Base-by-base conservation (phyloP, 2,113 vertebrate species). In the Thunnus thynnus region DNA sequence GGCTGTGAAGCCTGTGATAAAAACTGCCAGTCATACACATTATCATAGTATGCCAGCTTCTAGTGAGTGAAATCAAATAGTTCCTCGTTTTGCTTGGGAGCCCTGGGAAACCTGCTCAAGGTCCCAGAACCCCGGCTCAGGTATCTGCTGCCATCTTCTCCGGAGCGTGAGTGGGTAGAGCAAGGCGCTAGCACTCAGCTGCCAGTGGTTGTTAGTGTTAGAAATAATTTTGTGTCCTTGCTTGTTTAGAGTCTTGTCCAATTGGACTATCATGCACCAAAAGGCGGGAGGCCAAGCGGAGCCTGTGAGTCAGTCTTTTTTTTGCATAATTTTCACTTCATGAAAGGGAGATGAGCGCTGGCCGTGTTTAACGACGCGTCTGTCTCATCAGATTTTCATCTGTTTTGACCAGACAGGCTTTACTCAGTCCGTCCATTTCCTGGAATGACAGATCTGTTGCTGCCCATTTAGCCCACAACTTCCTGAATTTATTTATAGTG, bases 1-100 rank as follows among this genome's bases (percentile, higher is more conserved):
- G 86, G 83, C 57, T 27, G 74, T 17, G 57, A 68, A 78, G 73
- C 22, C 77, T 6, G 52, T 62, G 70, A 79, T 56, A 54, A 72
- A 78, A 20, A 41, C 80, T 62, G 67, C 67, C 79, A 72, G 66
- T 79, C 86, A 57, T 7, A 30, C 27, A 36, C 47, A 47, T 54
- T 69, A 50, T 44, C 61, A 57, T 18, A 52, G 46, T 20, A 36
- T 25, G 1, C 60, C 66, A 63, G 30, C 25, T n/a, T 68, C 32
- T 5, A 3, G 51, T 54, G 72, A 75, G 46, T 18, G 0, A 72
- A 72, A 52, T 65, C 13, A 9, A 22, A 66, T 18, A 0, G 30
- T 22, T 48, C 30, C 20, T 46, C 3, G 27, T 41, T 41, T 41
- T 41, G 36, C 7, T 41, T 9, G 36, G 32, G 32, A 36, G 32